Conservation (phyloP, 1,140 invertebrate species). For the Mactra quadrangularis region DNA sequence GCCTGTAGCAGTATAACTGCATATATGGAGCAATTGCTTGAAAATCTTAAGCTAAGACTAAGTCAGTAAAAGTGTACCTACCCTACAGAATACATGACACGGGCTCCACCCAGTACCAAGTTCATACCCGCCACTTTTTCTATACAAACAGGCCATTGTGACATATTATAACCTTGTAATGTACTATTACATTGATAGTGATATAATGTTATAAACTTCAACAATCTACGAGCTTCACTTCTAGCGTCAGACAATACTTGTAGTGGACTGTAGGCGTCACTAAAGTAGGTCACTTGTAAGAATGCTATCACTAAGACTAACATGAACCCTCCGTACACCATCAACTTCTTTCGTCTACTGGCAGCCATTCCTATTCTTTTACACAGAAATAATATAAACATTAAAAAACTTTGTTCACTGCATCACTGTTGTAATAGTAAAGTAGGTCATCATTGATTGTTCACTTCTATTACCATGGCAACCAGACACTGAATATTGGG, state of each 20-base stretch:
- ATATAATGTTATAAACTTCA: slow-evolving; percentile 79
- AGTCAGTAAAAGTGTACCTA: slow-evolving; percentile 60
- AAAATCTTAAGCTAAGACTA: no score
- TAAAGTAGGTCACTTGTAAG: slow-evolving; percentile 76
- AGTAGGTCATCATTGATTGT: not conserved
- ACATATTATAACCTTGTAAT: slow-evolving; percentile 71
- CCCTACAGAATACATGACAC: slow-evolving; percentile 79
- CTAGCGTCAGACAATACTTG: slow-evolving; percentile 78
- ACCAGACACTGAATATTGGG: no score
- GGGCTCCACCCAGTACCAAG: slow-evolving; percentile 68
- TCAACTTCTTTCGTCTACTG: slow-evolving; percentile 60
- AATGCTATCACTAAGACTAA: slow-evolving; percentile 59
- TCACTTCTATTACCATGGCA: not conserved
- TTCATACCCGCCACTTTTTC: slow-evolving; percentile 75
- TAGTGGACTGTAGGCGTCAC: slow-evolving; percentile 77
- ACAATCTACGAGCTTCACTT: slow-evolving; percentile 78
- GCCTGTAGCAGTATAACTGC: no score
- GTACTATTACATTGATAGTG: slow-evolving; percentile 80
- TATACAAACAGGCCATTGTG: slow-evolving; percentile 77
- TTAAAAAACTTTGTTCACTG: not conserved
- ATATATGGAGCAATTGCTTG: no score
- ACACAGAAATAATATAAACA: slow-evolving; percentile 21
- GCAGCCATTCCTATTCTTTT: slow-evolving; percentile 49
- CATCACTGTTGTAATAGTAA: not conserved
- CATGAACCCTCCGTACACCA: slow-evolving; percentile 50